Conservation (phyloP, 37 sponge, comb jelly and placozoan genomes). For the Diacarnus erythraeanus region DNA sequence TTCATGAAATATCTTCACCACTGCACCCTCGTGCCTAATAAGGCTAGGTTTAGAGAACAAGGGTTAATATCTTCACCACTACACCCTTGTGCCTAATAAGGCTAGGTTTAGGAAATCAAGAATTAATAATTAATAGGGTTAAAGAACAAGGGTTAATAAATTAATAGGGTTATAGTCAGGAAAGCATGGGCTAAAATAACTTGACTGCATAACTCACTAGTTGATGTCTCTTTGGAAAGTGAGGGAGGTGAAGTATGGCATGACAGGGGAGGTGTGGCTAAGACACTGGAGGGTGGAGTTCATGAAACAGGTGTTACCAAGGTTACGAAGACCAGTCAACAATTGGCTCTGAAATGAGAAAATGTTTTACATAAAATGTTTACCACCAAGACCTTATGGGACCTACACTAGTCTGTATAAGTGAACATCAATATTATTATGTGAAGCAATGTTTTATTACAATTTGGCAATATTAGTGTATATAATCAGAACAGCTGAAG, state of each 20-base stretch:
- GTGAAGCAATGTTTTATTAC: no score
- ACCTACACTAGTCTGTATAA: no score
- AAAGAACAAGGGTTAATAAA: no score
- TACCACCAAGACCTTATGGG: no score
- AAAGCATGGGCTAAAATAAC: no score
- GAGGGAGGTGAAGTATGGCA: slow-evolving; percentile 48
- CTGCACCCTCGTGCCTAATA: slow-evolving; percentile 63
- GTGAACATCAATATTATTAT: no score
- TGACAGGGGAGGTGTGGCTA: slow-evolving; percentile 53
- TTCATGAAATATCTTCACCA: slow-evolving; percentile 97
- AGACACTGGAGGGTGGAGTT: slow-evolving; percentile 88
- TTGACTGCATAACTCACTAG: slow-evolving; percentile 57
- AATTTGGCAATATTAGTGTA: no score
- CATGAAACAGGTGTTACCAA: slow-evolving; percentile 94
- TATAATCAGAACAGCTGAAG: no score
- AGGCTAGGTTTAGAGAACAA: slow-evolving; percentile 67
- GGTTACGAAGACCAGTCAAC: slow-evolving; percentile 81
- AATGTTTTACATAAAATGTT: no score
- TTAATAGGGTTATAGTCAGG: slow-evolving; percentile 70
- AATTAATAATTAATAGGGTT: no score
- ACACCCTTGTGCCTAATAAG: slow-evolving; percentile 73
- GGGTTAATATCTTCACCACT: slow-evolving; percentile 94
- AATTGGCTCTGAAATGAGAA: slow-evolving; percentile 29
- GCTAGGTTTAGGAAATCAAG: slow-evolving; percentile 53
- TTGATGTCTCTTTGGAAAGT: slow-evolving; percentile 61